These are phyloP conservation scores for Ormia ochracea DNA, from an alignment of 2,888 invertebrate genomes.

Conservation along the genomic window DNA sequence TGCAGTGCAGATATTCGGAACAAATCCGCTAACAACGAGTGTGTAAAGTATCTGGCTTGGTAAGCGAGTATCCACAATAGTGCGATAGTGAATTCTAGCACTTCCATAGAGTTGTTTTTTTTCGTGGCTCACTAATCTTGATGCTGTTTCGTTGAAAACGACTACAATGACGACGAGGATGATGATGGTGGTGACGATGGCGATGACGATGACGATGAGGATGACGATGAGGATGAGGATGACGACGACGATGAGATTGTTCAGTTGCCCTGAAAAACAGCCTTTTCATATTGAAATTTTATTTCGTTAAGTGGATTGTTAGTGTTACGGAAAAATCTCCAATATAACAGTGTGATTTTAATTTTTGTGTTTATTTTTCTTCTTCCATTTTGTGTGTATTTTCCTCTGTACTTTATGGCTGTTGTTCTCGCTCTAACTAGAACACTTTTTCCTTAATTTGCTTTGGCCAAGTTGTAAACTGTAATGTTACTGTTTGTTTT, in stretches of 20 bases:
- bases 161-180: slow-evolving; percentile 15
- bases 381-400: not conserved
- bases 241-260: slow-evolving; percentile 45
- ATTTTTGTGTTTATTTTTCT: not conserved
- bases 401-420: slow-evolving; percentile 9
- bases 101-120: slow-evolving; percentile 24
- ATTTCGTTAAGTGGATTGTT: slow-evolving; percentile 1
- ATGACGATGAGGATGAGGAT: slow-evolving; percentile 19
- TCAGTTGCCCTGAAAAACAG: slow-evolving; percentile 2
- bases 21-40: not conserved
- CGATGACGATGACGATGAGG: slow-evolving; percentile 37
- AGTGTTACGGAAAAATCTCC: slow-evolving; percentile 6
- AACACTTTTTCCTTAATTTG: slow-evolving; percentile 60
- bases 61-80: not conserved
- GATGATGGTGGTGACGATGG: slow-evolving; percentile 42
- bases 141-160: slow-evolving; percentile 50
- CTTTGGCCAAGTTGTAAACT: slow-evolving; percentile 46
- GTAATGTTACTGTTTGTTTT: slow-evolving; percentile 61
- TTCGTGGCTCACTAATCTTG: slow-evolving; percentile 50
- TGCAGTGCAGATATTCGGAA: not conserved
- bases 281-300: slow-evolving; percentile 55
- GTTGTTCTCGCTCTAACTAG: slow-evolving; percentile 47
- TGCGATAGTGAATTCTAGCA: slow-evolving; percentile 31
- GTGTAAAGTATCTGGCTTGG: not conserved
- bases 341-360: slow-evolving; percentile 42